Evolutionary conservation across 2,113 vertebrate species (phyloP).

Genomic region (Argyrosomus japonicus): DNA sequence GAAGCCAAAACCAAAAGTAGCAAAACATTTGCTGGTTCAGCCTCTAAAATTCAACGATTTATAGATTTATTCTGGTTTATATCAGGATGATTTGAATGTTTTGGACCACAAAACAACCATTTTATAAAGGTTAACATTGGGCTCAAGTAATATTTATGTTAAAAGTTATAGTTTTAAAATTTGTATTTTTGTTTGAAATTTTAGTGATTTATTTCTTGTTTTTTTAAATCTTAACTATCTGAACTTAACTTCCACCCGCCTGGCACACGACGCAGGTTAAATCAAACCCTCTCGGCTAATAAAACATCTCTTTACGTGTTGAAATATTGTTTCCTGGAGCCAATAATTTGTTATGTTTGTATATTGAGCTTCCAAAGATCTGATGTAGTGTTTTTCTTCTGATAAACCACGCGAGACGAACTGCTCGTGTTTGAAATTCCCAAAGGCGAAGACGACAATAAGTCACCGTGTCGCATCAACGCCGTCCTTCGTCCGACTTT

Average conservation of each 20-base stretch:
- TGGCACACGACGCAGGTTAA: background rate
- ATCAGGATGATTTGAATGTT: too few species aligned
- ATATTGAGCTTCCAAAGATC: background rate
- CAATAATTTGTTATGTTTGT: background rate
- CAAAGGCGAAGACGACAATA: background rate
- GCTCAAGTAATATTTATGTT: too few species aligned
- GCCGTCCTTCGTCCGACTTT: background rate
- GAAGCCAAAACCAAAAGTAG: too few species aligned
- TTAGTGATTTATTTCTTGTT: background rate
- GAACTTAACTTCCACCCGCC: background rate
- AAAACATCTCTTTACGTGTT: background rate
- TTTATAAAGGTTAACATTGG: too few species aligned
- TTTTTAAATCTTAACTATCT: background rate
- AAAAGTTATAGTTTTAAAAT: too few species aligned
- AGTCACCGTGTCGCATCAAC: background rate
- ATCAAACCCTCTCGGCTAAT: background rate
- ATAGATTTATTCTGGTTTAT: too few species aligned
- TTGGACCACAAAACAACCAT: too few species aligned
- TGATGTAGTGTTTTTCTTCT: background rate
- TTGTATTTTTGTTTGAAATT: background rate
- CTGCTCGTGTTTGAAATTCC: background rate
- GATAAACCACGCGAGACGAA: background rate
- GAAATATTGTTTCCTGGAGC: background rate
- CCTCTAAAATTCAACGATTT: too few species aligned
- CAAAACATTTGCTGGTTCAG: too few species aligned